These are phyloP conservation scores for Drosophila ercepeae DNA, from an alignment of 1,140 invertebrate species.

Conservation along the genomic window DNA sequence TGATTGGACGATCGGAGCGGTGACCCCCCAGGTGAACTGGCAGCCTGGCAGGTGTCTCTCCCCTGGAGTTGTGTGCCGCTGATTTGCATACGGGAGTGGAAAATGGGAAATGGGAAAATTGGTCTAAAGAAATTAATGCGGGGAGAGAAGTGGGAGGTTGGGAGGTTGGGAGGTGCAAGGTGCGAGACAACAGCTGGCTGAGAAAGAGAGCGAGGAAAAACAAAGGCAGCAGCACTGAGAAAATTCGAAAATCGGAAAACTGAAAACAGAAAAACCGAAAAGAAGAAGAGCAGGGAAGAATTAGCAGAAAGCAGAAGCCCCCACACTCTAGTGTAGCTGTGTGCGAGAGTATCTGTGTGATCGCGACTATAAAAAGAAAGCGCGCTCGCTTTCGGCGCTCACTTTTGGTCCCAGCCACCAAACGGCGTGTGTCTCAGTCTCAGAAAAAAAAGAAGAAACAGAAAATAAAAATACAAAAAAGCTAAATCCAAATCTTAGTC, in stretches of 20 bases:
- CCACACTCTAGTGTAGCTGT: background rate
- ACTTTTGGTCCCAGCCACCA: constrained; percentile 77
- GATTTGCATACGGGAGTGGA: constrained; percentile 13
- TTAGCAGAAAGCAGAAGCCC: constrained; percentile 26
- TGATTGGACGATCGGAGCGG: constrained; percentile 44
- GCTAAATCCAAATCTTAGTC: background rate
- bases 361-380: constrained; percentile 75
- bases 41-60: constrained; percentile 11
- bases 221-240: background rate
- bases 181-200: constrained; percentile 7
- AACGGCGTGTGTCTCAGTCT: constrained; percentile 55
- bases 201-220: constrained; percentile 19
- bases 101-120: constrained; percentile 9
- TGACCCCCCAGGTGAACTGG: constrained; percentile 16
- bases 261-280: constrained; percentile 16
- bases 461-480: background rate
- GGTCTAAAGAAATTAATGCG: too few relatives aligned
- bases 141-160: too few relatives aligned
- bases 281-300: constrained; percentile 28
- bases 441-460: constrained; percentile 8
- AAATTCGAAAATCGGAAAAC: constrained; percentile 11
- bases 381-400: constrained; percentile 70
- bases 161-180: too few relatives aligned
- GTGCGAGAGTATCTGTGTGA: constrained; percentile 12
- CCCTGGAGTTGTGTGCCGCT: constrained; percentile 2